Evolutionary conservation across 2,797 vertebrate species (phyloP).

Genomic region (Acomys russatus): DNA sequence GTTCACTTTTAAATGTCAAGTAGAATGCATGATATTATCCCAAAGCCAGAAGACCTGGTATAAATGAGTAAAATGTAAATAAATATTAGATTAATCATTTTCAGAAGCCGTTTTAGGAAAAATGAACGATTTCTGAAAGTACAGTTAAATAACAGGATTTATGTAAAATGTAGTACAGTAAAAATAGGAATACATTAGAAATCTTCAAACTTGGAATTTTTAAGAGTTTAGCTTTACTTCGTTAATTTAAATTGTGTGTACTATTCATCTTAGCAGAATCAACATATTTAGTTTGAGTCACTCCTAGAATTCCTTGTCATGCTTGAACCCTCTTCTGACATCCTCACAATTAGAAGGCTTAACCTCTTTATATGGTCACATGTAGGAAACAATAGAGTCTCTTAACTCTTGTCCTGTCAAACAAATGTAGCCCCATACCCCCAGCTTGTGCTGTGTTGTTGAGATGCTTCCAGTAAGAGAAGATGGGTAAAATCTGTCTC

Average conservation of each 20-base stretch:
- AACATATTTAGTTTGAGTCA: conserved; percentile 1
- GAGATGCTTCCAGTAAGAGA: neutral
- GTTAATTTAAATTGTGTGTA: neutral
- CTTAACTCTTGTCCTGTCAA: neutral
- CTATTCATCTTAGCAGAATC: neutral
- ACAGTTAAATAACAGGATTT: neutral
- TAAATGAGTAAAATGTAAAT: neutral
- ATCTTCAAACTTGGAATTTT: neutral
- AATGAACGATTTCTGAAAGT: neutral
- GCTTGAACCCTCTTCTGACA: neutral
- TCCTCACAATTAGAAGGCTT: neutral
- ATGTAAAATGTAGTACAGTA: neutral
- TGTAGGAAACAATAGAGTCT: neutral
- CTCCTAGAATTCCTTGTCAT: neutral
- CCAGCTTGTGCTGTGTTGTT: neutral
- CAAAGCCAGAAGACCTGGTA: neutral
- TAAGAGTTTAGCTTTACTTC: neutral
- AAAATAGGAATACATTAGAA: neutral
- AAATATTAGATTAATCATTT: neutral
- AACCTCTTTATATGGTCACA: neutral
- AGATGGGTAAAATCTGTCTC: neutral
- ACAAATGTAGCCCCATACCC: neutral
- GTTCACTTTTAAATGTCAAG: neutral
- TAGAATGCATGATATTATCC: neutral
- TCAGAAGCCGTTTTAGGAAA: conserved; percentile 12